These are phyloP conservation scores for Chaetodon trifascialis DNA, from an alignment of 2,113 vertebrate species.

Conservation along the genomic window DNA sequence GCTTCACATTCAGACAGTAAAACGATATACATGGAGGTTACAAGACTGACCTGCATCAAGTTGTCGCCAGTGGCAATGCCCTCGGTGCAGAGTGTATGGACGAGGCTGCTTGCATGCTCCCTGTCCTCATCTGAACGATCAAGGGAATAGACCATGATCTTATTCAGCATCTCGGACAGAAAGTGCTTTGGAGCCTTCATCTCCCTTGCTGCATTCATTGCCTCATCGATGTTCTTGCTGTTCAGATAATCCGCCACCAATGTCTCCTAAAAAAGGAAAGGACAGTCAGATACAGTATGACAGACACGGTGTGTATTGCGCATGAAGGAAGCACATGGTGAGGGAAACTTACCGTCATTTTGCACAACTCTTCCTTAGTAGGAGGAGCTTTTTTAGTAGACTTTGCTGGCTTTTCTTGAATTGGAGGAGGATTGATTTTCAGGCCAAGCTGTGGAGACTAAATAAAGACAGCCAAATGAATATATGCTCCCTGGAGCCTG, in stretches of 20 bases:
- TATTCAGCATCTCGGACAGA: conserved; percentile 95
- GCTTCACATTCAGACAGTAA: not conserved
- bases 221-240: conserved; percentile 90
- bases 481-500: not conserved
- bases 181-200: conserved; percentile 97
- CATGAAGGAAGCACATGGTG: not conserved
- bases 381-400: conserved; percentile 94
- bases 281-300: not conserved
- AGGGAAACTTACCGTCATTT: conserved; percentile 90
- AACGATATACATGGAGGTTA: not conserved
- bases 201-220: conserved; percentile 90
- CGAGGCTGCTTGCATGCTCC: conserved; percentile 92
- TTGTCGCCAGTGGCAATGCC: conserved; percentile 93
- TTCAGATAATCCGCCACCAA: conserved; percentile 93
- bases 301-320: not conserved
- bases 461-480: conserved; percentile 19
- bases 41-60: conserved; percentile 90
- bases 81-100: conserved; percentile 91
- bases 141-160: conserved; percentile 91
- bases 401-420: conserved; percentile 98
- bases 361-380: conserved; percentile 96
- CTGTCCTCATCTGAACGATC: conserved; percentile 94
- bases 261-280: conserved; percentile 84
- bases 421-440: conserved; percentile 96
- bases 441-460: conserved; percentile 95